Evolutionary conservation across 2,888 invertebrate species (phyloP).

Genomic region (Electrophaes corylata): DNA sequence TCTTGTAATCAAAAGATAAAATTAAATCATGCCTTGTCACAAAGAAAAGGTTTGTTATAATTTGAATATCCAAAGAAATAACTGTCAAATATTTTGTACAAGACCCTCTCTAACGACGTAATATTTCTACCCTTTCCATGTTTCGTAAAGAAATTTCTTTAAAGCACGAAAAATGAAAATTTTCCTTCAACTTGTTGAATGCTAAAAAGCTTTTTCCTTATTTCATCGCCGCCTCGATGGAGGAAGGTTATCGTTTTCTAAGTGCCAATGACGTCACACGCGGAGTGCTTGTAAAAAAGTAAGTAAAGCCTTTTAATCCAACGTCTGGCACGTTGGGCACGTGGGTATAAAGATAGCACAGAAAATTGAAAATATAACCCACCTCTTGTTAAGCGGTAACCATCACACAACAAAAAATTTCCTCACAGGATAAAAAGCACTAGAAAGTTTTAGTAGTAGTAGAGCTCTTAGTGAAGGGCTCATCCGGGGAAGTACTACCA

Average conservation of each 20-base stretch:
- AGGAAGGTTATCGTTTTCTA: conserved; percentile 3
- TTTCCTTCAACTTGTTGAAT: conserved; percentile 29
- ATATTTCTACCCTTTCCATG: conserved; percentile 12
- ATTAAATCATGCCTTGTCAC: background rate
- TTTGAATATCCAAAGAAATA: conserved; percentile 4
- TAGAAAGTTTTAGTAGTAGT: too few relatives aligned
- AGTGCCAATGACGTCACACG: conserved; percentile 3
- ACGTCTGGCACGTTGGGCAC: background rate
- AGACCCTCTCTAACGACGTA: conserved; percentile 11
- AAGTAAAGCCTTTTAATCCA: background rate
- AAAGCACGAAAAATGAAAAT: conserved; percentile 27
- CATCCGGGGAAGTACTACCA: too few relatives aligned
- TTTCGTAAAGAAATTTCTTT: conserved; percentile 32
- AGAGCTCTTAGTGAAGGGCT: too few relatives aligned
- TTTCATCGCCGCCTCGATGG: conserved; percentile 8
- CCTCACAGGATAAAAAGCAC: too few relatives aligned
- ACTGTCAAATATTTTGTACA: conserved; percentile 4
- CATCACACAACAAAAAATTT: too few relatives aligned
- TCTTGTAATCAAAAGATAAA: too few relatives aligned
- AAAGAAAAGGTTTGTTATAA: conserved; percentile 1
- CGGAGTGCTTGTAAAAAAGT: background rate
- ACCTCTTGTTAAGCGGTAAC: too few relatives aligned
- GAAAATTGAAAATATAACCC: too few relatives aligned
- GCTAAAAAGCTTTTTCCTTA: conserved; percentile 18
- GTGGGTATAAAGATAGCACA: too few relatives aligned